A percentile compares a stretch with the other conserved stretches of the same genome.
Conservation (phyloP, 2,888 invertebrate genomes). For the Pachycephus smyrnensis region DNA sequence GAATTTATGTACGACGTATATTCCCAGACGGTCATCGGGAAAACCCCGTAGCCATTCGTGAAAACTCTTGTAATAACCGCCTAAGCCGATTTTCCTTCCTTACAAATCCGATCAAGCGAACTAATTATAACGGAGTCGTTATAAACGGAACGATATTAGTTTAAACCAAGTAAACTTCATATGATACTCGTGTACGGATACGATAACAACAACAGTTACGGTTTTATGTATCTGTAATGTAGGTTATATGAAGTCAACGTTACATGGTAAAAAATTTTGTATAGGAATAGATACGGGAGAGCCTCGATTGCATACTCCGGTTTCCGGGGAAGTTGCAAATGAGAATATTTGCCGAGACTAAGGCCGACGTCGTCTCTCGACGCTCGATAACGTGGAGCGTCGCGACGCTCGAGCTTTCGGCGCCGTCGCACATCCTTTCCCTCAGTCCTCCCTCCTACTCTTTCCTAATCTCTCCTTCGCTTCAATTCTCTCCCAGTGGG, state of each 20-base stretch:
- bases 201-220: background rate
- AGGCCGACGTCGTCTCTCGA: conserved; percentile 41
- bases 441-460: background rate
- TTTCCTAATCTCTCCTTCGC: background rate
- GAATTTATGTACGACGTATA: background rate
- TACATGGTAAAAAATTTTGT: background rate
- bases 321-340: conserved; percentile 37
- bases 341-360: conserved; percentile 48
- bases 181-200: too few relatives aligned
- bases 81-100: background rate
- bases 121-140: background rate
- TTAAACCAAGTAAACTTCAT: background rate
- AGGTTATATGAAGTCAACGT: background rate
- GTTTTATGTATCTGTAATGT: background rate
- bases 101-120: background rate
- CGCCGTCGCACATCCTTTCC: conserved; percentile 46
- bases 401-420: conserved; percentile 36
- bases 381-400: conserved; percentile 56
- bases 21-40: background rate
- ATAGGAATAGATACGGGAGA: background rate
- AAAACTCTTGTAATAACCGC: background rate
- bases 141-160: background rate
- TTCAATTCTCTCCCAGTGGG: background rate
- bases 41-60: background rate
- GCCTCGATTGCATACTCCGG: background rate